Percentiles rank a stretch among this genome's conserved stretches.
Conservation (phyloP, 2,888 invertebrate genomes). For the Sericinus montela region DNA sequence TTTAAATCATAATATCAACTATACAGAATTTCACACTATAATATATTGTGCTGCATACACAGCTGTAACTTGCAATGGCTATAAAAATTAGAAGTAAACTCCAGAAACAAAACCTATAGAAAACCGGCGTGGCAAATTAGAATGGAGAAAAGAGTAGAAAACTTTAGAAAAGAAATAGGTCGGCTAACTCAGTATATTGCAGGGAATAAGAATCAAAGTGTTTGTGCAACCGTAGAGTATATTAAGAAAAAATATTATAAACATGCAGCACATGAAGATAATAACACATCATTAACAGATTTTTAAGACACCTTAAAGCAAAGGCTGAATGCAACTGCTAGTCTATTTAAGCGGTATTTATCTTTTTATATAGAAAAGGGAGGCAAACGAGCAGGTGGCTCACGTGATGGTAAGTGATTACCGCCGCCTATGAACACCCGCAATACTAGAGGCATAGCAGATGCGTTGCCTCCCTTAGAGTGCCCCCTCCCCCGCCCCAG, state of each 20-base stretch:
- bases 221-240: no score
- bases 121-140: no score
- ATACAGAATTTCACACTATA: neutral
- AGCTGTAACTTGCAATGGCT: neutral
- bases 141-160: no score
- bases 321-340: neutral
- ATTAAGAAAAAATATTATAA: neutral
- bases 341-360: neutral
- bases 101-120: neutral
- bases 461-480: no score
- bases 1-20: neutral
- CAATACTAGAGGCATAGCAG: no score
- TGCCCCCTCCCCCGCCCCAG: no score
- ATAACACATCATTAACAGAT: neutral
- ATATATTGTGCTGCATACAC: no score
- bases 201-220: neutral
- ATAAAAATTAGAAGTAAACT: neutral
- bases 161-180: neutral
- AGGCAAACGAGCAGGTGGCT: no score
- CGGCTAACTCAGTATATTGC: neutral
- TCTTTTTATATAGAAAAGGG: no score
- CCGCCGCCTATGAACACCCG: no score
- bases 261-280: neutral
- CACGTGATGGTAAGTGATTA: no score
- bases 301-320: neutral